A percentile compares a stretch with the other conserved stretches of the same genome.
These are phyloP conservation scores for Columbina picui DNA, from an alignment of 2,113 vertebrate species.

Conservation along the genomic window DNA sequence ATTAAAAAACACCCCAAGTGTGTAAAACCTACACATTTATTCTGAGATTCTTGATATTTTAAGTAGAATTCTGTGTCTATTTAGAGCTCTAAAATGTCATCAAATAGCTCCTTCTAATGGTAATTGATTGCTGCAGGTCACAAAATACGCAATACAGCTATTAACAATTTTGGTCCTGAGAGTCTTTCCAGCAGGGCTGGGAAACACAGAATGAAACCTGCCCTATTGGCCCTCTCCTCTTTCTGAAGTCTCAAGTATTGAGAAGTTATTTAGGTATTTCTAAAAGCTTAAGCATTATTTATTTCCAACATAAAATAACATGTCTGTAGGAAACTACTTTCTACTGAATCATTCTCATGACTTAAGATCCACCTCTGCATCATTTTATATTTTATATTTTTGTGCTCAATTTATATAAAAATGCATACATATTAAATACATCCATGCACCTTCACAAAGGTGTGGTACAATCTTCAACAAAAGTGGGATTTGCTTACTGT, in stretches of 20 bases:
- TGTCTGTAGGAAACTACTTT: background rate
- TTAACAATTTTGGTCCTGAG: background rate
- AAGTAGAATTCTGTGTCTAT: background rate
- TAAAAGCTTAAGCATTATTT: background rate
- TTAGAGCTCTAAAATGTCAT: conserved; percentile 13
- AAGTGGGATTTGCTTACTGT: background rate
- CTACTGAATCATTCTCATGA: background rate
- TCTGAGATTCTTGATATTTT: conserved; percentile 1
- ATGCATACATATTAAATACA: background rate
- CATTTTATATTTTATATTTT: background rate
- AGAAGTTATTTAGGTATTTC: background rate
- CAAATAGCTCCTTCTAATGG: background rate
- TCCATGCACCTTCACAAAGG: background rate
- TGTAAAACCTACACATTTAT: background rate
- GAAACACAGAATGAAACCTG: background rate
- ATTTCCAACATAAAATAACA: background rate
- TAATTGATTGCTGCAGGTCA: background rate
- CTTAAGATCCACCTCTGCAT: fast-evolving
- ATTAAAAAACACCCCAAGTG: background rate
- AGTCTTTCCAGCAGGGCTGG: background rate
- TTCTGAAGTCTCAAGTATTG: background rate
- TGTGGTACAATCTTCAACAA: background rate
- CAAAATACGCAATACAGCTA: background rate
- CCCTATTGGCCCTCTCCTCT: background rate
- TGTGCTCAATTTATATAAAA: background rate